A percentile compares a stretch with the other conserved stretches of the same genome.
phyloP scores from a whole-genome alignment of 92 coral and sea anemone species.

The Blastomussa wellsi region DNA sequence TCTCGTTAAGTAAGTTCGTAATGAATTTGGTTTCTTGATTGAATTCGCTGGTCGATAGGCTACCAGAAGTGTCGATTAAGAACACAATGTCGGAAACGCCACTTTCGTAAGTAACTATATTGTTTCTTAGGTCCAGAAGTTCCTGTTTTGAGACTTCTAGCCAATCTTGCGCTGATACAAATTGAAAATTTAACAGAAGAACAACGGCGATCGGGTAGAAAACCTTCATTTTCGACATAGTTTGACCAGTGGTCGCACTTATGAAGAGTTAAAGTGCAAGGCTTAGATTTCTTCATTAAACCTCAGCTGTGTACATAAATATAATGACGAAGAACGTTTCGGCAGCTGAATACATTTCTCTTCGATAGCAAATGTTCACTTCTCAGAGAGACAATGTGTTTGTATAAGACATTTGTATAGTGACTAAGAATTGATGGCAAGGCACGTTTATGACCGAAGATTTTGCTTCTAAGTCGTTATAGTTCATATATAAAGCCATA shows the following conservation, averaged over 20 bases:
- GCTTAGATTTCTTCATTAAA: not conserved
- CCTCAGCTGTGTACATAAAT: slow-evolving; percentile 22
- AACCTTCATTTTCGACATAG: not conserved
- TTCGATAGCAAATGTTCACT: too few relatives aligned
- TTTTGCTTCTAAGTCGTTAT: too few relatives aligned
- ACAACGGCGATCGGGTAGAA: not conserved
- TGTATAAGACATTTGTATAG: too few relatives aligned
- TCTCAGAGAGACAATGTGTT: too few relatives aligned
- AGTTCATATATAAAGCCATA: too few relatives aligned
- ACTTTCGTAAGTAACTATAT: not conserved
- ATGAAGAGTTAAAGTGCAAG: not conserved
- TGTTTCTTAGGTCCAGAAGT: slow-evolving; percentile 4
- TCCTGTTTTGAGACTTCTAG: slow-evolving; percentile 5
- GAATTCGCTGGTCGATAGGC: slow-evolving; percentile 51
- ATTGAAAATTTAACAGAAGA: slow-evolving; percentile 1
- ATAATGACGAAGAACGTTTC: not conserved
- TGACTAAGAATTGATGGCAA: too few relatives aligned
- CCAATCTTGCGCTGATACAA: slow-evolving; percentile 15
- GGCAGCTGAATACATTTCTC: slow-evolving; percentile 7
- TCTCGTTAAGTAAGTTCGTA: slow-evolving; percentile 62
- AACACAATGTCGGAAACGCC: slow-evolving; percentile 73
- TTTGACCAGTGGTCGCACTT: not conserved
- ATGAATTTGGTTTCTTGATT: slow-evolving; percentile 62
- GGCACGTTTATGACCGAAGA: too few relatives aligned
- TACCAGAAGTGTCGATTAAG: slow-evolving; percentile 77